phyloP scores from a whole-genome alignment of 2,113 vertebrate species.

The Phrynocephalus versicolor region DNA sequence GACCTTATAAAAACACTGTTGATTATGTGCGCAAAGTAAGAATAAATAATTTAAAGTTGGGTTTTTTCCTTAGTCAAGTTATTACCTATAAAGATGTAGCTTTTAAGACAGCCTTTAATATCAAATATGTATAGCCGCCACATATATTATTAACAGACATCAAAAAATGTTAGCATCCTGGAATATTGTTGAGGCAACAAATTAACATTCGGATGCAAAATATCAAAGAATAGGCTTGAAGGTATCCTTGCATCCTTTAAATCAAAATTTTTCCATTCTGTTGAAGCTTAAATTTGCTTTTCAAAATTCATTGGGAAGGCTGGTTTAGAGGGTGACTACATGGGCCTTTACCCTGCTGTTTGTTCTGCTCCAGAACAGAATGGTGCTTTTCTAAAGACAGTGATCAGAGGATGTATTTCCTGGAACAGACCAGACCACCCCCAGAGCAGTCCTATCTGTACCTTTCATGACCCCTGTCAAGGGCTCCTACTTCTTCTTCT shows the following conservation, averaged over 20 bases:
- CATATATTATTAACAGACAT: conserved; percentile 72
- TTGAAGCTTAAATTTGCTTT: not conserved
- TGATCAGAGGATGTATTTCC: too few species aligned
- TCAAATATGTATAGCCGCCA: conserved; percentile 73
- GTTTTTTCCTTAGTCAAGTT: conserved; percentile 65
- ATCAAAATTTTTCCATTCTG: conserved; percentile 28
- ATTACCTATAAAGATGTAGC: conserved; percentile 68
- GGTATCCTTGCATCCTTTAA: conserved; percentile 17
- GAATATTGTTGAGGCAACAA: conserved; percentile 52
- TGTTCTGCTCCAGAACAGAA: too few species aligned
- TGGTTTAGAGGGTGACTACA: too few species aligned
- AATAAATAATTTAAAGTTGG: conserved; percentile 71
- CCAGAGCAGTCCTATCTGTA: too few species aligned
- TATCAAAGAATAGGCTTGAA: conserved; percentile 42
- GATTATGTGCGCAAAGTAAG: conserved; percentile 68
- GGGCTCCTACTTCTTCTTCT: too few species aligned
- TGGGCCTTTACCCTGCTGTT: too few species aligned
- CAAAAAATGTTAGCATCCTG: conserved; percentile 51
- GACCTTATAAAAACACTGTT: conserved; percentile 68
- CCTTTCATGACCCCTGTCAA: too few species aligned
- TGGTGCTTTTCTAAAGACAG: too few species aligned
- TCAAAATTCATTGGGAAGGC: fast-evolving
- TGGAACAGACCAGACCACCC: too few species aligned
- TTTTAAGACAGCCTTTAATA: conserved; percentile 70
- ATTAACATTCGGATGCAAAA: conserved; percentile 36